A percentile compares a stretch with the other conserved stretches of the same genome.
phyloP scores from a whole-genome alignment of 2,888 invertebrate species.

The Cataglyphis albicans region DNA sequence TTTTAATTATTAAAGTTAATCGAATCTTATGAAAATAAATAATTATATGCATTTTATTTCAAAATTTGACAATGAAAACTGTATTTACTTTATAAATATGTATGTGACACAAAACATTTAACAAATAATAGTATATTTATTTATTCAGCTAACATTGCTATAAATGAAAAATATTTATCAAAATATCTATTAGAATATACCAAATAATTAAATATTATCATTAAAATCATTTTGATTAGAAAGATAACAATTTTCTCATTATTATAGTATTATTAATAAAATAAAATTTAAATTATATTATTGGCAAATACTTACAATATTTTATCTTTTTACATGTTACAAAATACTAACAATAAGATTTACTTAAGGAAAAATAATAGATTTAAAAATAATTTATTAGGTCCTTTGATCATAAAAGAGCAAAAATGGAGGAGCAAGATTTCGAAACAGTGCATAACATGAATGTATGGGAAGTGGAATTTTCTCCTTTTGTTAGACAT shows the following conservation, averaged over 20 bases:
- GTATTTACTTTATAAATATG: background rate
- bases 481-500: slow-evolving; percentile 93
- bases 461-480: slow-evolving; percentile 93
- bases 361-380: slow-evolving; percentile 3
- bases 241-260: no score
- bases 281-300: background rate
- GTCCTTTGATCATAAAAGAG: slow-evolving; percentile 84
- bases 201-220: background rate
- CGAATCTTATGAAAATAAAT: background rate
- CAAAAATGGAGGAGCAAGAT: slow-evolving; percentile 87
- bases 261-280: no score
- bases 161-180: background rate
- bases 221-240: no score
- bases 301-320: background rate
- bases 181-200: background rate
- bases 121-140: background rate
- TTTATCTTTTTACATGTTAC: background rate
- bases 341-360: background rate
- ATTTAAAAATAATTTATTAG: slow-evolving; percentile 74
- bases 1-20: background rate
- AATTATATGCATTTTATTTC: background rate
- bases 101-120: background rate
- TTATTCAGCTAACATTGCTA: background rate
- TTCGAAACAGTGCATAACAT: slow-evolving; percentile 95
- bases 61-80: background rate